A percentile compares a stretch with the other conserved stretches of the same genome.
Evolutionary conservation across 2,113 vertebrate genomes (phyloP).

Genomic region (Oryctolagus cuniculus): DNA sequence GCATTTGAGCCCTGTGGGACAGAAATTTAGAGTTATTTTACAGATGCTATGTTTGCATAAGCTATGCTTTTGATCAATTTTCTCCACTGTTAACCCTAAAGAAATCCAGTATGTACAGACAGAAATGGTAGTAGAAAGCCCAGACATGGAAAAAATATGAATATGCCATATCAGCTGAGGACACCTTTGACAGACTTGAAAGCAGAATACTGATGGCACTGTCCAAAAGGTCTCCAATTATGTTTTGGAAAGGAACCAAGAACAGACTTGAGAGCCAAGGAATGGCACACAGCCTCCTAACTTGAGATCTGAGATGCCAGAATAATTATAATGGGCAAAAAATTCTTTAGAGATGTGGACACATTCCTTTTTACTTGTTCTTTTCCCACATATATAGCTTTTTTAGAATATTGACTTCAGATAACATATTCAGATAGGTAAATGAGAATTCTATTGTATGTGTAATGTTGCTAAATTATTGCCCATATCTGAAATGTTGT

Average conservation of each 20-base stretch:
- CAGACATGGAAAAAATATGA: background rate
- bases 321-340: background rate
- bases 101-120: background rate
- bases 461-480: constrained; percentile 66
- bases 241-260: background rate
- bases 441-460: background rate
- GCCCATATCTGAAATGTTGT: constrained; percentile 56
- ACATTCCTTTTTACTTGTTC: background rate
- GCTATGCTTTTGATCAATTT: background rate
- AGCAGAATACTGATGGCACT: background rate
- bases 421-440: background rate
- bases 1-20: background rate
- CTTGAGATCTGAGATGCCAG: background rate
- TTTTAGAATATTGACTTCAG: constrained; percentile 39
- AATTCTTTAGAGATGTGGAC: background rate
- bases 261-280: background rate
- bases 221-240: constrained; percentile 5
- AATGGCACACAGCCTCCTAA: background rate
- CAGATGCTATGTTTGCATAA: constrained; percentile 13
- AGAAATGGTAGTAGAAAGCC: background rate
- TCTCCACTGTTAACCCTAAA: background rate
- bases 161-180: background rate
- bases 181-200: background rate
- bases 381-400: background rate
- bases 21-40: constrained; percentile 19